phyloP scores from a whole-genome alignment of 2,797 vertebrate species.

The Premnoplex brunnescens region DNA sequence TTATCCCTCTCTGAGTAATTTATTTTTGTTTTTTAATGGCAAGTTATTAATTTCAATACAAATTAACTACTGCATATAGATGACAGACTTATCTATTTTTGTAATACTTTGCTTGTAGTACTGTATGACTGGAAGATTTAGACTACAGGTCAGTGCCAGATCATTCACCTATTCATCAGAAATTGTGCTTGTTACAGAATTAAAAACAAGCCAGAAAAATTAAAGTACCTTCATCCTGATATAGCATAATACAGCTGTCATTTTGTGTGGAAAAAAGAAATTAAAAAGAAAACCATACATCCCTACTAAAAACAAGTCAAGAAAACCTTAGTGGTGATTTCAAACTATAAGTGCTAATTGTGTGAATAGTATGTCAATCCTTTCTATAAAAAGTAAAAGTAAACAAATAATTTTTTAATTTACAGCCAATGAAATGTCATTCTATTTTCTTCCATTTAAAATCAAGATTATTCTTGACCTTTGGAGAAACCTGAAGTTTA shows the following conservation, averaged over 20 bases:
- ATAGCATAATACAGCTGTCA: neutral
- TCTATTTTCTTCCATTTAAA: slow-evolving; percentile 31
- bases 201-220: neutral
- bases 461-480: slow-evolving; percentile 15
- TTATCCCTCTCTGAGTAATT: neutral
- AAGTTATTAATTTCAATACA: neutral
- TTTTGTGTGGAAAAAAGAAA: neutral
- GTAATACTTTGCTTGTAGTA: neutral
- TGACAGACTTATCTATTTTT: neutral
- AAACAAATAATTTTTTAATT: slow-evolving; percentile 1
- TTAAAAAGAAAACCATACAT: neutral
- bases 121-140: neutral
- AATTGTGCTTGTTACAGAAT: neutral
- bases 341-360: neutral
- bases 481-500: neutral
- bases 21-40: neutral
- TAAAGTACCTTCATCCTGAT: neutral
- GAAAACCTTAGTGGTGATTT: slow-evolving; percentile 3
- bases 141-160: neutral
- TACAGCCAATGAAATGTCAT: neutral
- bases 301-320: slow-evolving; percentile 28
- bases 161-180: neutral
- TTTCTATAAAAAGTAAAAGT: neutral
- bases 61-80: neutral
- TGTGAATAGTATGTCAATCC: neutral